Evolutionary conservation across 2,113 vertebrate species (phyloP).

Genomic region (Thermophis baileyi): DNA sequence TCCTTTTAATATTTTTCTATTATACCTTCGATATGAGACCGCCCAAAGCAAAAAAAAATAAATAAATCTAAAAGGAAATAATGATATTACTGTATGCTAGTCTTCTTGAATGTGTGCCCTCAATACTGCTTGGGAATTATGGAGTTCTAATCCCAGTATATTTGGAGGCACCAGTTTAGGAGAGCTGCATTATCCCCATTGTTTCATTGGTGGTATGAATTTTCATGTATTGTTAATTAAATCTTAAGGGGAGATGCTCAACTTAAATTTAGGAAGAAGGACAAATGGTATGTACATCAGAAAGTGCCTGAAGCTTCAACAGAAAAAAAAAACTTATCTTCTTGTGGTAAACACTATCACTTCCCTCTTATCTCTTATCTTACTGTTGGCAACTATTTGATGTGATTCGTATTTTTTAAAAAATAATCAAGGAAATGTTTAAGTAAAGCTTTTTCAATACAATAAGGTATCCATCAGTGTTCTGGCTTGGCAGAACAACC

Average conservation of each 20-base stretch:
- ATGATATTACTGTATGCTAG: neutral
- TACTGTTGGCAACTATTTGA: too few species aligned
- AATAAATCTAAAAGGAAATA: neutral
- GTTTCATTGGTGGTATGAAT: fast-evolving
- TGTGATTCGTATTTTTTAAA: too few species aligned
- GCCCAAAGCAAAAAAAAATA: neutral
- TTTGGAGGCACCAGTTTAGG: too few species aligned
- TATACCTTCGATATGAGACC: neutral
- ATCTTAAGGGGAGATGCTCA: neutral
- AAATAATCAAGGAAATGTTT: too few species aligned
- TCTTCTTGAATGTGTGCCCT: too few species aligned
- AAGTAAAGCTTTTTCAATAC: too few species aligned
- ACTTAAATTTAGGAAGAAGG: slow-evolving; percentile 16
- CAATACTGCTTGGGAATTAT: too few species aligned
- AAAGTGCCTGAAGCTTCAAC: neutral
- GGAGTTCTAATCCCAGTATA: too few species aligned
- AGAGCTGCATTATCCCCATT: neutral
- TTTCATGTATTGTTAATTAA: neutral
- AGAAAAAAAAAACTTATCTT: neutral
- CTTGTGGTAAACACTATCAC: neutral
- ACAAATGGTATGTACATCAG: neutral
- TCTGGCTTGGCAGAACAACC: too few species aligned
- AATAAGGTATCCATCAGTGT: too few species aligned
- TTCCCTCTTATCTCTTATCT: too few species aligned
- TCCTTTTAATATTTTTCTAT: neutral